Evolutionary conservation across 1,140 invertebrate species (phyloP).

Genomic region (Aphaenogaster floridana): DNA sequence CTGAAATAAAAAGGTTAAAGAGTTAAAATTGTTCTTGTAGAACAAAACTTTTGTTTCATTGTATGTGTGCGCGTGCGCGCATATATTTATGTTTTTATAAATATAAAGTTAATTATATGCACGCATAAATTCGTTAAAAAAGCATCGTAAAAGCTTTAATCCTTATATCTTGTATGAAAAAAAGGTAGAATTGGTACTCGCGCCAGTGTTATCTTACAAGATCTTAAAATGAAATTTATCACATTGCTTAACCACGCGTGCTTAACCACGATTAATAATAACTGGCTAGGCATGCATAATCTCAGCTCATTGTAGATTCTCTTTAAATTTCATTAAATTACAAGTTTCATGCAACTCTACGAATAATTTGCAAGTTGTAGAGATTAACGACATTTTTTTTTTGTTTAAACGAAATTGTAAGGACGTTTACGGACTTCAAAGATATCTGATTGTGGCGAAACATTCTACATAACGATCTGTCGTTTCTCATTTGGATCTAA

Average conservation of each 20-base stretch:
- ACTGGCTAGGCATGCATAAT: background rate
- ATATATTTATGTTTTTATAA: background rate
- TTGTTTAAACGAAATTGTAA: background rate
- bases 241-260: background rate
- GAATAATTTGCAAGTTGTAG: background rate
- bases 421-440: background rate
- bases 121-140: background rate
- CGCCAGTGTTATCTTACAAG: background rate
- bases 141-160: conserved; percentile 1
- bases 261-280: conserved; percentile 24
- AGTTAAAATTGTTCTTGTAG: background rate
- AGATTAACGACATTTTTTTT: background rate
- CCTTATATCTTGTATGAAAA: background rate
- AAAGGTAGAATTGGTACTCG: background rate
- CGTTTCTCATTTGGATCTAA: background rate
- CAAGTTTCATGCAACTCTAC: background rate
- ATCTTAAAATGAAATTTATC: conserved; percentile 25
- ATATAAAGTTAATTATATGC: conserved; percentile 2
- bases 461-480: background rate
- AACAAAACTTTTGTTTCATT: background rate
- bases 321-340: conserved; percentile 9
- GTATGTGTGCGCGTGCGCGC: background rate
- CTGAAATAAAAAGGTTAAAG: background rate
- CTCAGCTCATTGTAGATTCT: background rate
- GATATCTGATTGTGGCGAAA: background rate